Conservation (phyloP, 2,888 invertebrate species). For the Hemistola chrysoprasaria region DNA sequence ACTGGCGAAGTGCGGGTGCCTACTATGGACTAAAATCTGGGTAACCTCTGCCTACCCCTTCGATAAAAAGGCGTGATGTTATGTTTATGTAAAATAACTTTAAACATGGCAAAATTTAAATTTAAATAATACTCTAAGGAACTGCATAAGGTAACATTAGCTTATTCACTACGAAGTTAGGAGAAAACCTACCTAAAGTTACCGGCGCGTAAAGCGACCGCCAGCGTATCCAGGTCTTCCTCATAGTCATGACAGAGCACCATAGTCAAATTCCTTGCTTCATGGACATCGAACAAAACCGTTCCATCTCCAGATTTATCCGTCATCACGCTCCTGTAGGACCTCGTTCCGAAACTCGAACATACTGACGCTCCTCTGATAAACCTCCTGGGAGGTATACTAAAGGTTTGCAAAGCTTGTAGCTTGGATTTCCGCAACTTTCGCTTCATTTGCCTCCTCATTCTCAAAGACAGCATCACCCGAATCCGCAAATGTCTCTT, state of each 20-base stretch:
- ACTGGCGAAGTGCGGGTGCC: no score
- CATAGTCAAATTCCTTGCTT: slow-evolving; percentile 73
- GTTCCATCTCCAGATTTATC: slow-evolving; percentile 68
- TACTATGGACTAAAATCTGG: no score
- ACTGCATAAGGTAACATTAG: no score
- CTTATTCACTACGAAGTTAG: slow-evolving; percentile 26
- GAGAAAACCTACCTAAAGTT: slow-evolving; percentile 69
- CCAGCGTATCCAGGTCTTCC: slow-evolving; percentile 73
- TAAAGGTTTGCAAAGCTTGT: slow-evolving; percentile 44
- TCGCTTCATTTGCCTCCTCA: slow-evolving; percentile 79
- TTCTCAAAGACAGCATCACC: slow-evolving; percentile 85
- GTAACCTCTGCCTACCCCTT: no score
- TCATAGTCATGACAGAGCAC: slow-evolving; percentile 74
- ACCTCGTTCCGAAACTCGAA: slow-evolving; percentile 70
- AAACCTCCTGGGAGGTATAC: slow-evolving; percentile 64
- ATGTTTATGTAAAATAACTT: no score
- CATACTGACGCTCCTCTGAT: slow-evolving; percentile 56
- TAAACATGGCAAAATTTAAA: no score
- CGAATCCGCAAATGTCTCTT: slow-evolving; percentile 85
- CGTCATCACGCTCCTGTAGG: slow-evolving; percentile 68
- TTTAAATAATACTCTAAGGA: no score
- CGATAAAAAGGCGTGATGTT: no score
- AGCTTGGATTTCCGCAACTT: slow-evolving; percentile 50
- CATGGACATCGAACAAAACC: slow-evolving; percentile 71
- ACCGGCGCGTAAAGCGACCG: slow-evolving; percentile 75